Conservation (phyloP, 2,113 vertebrate genomes). For the Andinoacara biseriatus region DNA sequence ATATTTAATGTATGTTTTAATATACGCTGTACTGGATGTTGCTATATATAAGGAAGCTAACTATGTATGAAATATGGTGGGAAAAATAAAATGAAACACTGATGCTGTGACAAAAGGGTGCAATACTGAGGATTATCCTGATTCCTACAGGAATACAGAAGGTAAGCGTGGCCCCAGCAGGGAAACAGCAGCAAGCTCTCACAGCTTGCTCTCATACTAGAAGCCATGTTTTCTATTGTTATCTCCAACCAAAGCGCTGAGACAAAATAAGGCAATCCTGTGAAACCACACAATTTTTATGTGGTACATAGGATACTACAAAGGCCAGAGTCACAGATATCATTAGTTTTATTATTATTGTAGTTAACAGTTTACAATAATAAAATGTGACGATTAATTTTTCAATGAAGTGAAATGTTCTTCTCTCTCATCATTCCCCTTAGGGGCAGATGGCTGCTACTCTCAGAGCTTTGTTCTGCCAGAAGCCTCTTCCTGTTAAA, state of each 20-base stretch:
- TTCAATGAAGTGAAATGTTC: neutral
- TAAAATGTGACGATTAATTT: neutral
- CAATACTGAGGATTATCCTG: constrained; percentile 49
- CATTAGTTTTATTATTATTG: neutral
- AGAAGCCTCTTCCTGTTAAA: too few species aligned
- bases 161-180: constrained; percentile 29
- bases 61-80: neutral
- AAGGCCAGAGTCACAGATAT: neutral
- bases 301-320: neutral
- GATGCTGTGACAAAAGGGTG: constrained; percentile 9
- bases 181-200: constrained; percentile 19
- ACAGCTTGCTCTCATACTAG: neutral
- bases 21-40: neutral
- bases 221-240: constrained; percentile 28
- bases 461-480: neutral
- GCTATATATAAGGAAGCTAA: neutral
- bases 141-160: constrained; percentile 64
- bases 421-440: neutral
- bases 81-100: neutral
- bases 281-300: neutral
- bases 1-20: neutral
- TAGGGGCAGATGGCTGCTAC: neutral
- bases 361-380: neutral
- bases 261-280: neutral
- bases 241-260: neutral